Evolutionary conservation across 2,888 invertebrate species (phyloP).

Genomic region (Leptinotarsa rubiginosa): DNA sequence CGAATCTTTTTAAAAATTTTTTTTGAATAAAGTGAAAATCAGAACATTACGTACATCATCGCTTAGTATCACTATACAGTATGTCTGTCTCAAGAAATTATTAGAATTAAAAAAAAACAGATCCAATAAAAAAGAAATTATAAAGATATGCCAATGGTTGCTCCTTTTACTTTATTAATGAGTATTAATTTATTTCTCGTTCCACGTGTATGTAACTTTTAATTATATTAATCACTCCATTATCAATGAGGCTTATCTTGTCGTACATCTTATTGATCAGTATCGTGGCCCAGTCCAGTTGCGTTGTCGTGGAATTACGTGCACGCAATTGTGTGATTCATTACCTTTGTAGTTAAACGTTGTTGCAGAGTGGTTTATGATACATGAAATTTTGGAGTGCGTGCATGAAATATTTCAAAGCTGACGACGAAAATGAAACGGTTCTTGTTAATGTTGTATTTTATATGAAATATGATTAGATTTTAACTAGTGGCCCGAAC

Average conservation of each 20-base stretch:
- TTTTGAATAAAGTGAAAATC: no score
- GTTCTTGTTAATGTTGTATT: neutral
- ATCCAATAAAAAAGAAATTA: no score
- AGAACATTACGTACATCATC: no score
- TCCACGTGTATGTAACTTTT: neutral
- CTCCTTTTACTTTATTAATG: no score
- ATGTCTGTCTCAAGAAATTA: no score
- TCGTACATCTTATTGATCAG: constrained; percentile 28
- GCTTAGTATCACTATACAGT: no score
- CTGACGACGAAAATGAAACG: neutral
- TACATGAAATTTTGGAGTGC: constrained; percentile 2
- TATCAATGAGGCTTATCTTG: constrained; percentile 2
- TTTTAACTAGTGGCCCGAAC: no score
- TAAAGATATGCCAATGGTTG: no score
- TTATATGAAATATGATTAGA: no score
- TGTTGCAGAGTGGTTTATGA: neutral
- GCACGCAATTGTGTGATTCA: constrained; percentile 15
- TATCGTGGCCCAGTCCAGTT: constrained; percentile 33
- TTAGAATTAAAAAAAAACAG: no score
- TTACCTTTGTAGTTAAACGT: constrained; percentile 4
- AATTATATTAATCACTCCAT: constrained; percentile 14
- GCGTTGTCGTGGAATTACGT: constrained; percentile 22
- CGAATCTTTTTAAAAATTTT: no score
- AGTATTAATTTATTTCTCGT: neutral
- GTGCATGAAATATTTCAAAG: neutral